Evolutionary conservation across 2,888 invertebrate species (phyloP).

Genomic region (Liodrosophila aerea): DNA sequence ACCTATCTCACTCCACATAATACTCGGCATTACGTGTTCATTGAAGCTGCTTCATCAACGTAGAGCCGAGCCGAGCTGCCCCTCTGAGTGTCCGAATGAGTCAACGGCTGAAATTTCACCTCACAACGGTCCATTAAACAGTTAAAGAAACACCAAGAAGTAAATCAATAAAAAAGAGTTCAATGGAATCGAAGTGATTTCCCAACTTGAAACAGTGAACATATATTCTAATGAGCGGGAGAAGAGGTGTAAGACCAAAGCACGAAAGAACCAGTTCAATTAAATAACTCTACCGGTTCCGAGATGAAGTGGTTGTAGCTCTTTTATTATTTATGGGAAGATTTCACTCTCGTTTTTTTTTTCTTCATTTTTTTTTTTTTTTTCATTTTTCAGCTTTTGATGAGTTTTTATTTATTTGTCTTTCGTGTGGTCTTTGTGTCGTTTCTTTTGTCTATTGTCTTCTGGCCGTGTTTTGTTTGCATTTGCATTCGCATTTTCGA

Average conservation of each 20-base stretch:
- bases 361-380: conserved; percentile 12
- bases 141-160: too few relatives aligned
- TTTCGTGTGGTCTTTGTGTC: conserved; percentile 2
- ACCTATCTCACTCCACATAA: too few relatives aligned
- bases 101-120: too few relatives aligned
- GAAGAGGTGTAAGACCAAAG: neutral
- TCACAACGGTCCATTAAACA: too few relatives aligned
- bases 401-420: conserved; percentile 4
- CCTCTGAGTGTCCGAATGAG: too few relatives aligned
- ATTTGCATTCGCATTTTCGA: conserved; percentile 22
- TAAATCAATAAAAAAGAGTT: too few relatives aligned
- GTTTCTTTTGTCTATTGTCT: conserved; percentile 22
- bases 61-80: too few relatives aligned
- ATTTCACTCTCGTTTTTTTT: conserved; percentile 75
- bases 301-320: conserved; percentile 3
- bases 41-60: too few relatives aligned
- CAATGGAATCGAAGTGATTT: too few relatives aligned
- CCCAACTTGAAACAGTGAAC: conserved; percentile 1
- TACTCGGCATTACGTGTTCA: too few relatives aligned
- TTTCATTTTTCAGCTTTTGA: conserved; percentile 39
- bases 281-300: conserved; percentile 55
- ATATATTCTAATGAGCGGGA: conserved; percentile 60
- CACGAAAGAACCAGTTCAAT: conserved; percentile 42
- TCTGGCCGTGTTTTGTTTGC: conserved; percentile 39
- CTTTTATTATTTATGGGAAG: conserved; percentile 21